Evolutionary conservation across 2,113 vertebrate species (phyloP).

Genomic region (Alethe castanea): DNA sequence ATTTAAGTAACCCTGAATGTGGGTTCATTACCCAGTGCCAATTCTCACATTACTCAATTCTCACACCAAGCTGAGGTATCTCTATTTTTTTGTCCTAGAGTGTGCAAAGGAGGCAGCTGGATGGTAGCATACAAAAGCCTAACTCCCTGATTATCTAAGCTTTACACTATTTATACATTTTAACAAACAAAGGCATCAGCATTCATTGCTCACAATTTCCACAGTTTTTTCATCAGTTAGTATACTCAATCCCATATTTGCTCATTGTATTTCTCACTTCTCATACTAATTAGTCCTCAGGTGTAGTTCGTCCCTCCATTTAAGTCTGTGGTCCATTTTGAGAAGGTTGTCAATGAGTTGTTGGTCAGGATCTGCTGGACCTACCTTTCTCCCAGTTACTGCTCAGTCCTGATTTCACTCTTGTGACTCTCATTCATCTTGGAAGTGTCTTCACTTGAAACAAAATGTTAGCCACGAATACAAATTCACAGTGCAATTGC

Average conservation of each 20-base stretch:
- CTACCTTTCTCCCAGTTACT: background rate
- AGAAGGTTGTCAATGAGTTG: background rate
- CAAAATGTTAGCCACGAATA: background rate
- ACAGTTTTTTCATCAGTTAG: background rate
- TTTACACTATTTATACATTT: background rate
- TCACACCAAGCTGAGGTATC: background rate
- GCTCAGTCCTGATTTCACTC: background rate
- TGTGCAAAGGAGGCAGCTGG: accelerated
- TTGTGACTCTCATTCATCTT: background rate
- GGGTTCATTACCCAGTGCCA: background rate
- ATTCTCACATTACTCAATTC: too few species aligned
- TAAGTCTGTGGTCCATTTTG: background rate
- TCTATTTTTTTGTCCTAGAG: background rate
- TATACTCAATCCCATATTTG: background rate
- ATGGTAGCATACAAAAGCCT: background rate
- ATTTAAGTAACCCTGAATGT: background rate
- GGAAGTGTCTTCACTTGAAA: background rate
- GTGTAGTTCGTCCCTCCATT: background rate
- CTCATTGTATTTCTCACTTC: background rate
- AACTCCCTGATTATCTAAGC: background rate
- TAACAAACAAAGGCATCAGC: background rate
- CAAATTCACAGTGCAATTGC: background rate
- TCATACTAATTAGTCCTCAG: background rate
- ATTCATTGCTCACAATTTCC: background rate
- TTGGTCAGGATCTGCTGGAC: background rate